Conservation (phyloP, 2,113 vertebrate genomes). For the Petrocephalus zakoni region DNA sequence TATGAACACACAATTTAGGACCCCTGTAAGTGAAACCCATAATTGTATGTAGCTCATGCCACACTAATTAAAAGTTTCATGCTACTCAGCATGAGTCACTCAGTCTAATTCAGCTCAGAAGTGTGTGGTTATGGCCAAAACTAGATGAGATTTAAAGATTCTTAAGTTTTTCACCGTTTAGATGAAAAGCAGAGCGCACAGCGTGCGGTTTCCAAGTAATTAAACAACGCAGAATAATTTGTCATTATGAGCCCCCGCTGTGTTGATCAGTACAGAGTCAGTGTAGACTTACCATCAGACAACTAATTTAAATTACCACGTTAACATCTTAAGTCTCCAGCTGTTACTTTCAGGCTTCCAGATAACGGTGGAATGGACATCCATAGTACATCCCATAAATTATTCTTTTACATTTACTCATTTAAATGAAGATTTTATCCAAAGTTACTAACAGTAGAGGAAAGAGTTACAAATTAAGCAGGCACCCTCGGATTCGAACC, state of each 20-base stretch:
- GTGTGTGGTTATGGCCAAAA: background rate
- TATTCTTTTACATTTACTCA: background rate
- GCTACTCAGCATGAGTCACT: background rate
- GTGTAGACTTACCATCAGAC: background rate
- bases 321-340: background rate
- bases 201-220: conserved; percentile 1
- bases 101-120: conserved; percentile 4
- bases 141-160: background rate
- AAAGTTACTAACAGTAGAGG: background rate
- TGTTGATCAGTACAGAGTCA: background rate
- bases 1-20: background rate
- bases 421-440: background rate
- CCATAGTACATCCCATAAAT: background rate
- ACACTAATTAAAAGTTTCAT: conserved; percentile 15
- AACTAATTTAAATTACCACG: background rate
- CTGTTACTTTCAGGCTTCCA: background rate
- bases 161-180: background rate
- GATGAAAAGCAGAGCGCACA: background rate
- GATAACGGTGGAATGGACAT: background rate
- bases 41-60: background rate
- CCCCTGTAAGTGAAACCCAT: background rate
- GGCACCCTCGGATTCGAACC: background rate
- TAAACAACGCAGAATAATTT: background rate
- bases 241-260: background rate
- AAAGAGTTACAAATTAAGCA: background rate